Evolutionary conservation across 2,797 vertebrate species (phyloP).

Genomic region (Spea hammondii): DNA sequence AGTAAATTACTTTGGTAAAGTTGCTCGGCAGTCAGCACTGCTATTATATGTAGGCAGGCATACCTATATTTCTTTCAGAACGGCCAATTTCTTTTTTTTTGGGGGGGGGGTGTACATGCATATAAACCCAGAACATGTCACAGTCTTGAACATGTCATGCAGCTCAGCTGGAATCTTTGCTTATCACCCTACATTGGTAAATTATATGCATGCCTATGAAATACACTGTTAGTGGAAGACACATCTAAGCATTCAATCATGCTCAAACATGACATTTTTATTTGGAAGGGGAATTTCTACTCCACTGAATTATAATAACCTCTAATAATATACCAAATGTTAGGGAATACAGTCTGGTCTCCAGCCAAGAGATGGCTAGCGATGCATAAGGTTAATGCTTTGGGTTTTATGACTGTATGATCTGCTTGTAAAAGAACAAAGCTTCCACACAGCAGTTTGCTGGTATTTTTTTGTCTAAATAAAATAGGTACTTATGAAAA

Average conservation of each 20-base stretch:
- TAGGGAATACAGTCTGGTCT: neutral
- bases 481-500: too few relatives aligned
- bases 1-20: too few relatives aligned
- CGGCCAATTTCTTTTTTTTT: too few relatives aligned
- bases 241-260: constrained; percentile 2
- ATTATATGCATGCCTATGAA: neutral
- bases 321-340: neutral
- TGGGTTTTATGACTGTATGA: neutral
- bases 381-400: neutral
- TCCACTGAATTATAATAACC: neutral
- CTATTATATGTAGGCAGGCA: too few relatives aligned
- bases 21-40: too few relatives aligned
- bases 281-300: neutral
- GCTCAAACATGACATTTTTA: constrained; percentile 11
- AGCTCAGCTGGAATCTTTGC: neutral
- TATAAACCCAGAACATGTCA: too few relatives aligned
- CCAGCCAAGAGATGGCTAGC: neutral
- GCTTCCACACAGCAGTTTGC: too few relatives aligned
- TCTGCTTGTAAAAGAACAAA: too few relatives aligned
- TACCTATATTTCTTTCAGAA: too few relatives aligned
- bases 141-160: too few relatives aligned
- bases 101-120: too few relatives aligned
- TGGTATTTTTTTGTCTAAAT: too few relatives aligned
- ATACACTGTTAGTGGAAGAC: constrained; percentile 3
- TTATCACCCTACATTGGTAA: neutral